Conservation (phyloP, 2,888 invertebrate genomes). For the Drosophila longiperda region DNA sequence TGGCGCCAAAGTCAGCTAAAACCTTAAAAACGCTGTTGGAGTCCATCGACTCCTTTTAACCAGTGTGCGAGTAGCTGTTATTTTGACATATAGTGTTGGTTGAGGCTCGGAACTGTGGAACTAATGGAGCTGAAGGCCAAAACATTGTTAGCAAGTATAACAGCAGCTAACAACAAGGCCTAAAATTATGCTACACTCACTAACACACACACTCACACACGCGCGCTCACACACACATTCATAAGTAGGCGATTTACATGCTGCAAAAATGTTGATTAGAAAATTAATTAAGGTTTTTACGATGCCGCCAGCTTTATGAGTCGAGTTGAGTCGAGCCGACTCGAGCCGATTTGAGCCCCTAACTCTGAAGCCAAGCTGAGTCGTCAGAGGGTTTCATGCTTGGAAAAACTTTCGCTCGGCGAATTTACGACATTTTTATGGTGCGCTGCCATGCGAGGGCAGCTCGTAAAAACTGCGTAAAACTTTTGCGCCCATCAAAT, state of each 20-base stretch:
- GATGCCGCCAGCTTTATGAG: slow-evolving; percentile 67
- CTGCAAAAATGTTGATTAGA: slow-evolving; percentile 79
- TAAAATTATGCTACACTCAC: slow-evolving; percentile 63
- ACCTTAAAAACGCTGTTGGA: slow-evolving; percentile 1
- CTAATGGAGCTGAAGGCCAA: slow-evolving; percentile 68
- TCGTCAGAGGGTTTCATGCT: slow-evolving; percentile 49
- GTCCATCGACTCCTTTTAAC: slow-evolving; percentile 3
- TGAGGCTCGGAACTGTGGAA: slow-evolving; percentile 28
- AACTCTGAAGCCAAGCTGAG: slow-evolving; percentile 34
- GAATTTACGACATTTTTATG: slow-evolving; percentile 83
- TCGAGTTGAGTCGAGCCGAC: slow-evolving; percentile 31
- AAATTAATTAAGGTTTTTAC: slow-evolving; percentile 79
- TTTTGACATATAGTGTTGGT: slow-evolving; percentile 64
- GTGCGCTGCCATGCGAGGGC: slow-evolving; percentile 79
- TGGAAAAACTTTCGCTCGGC: slow-evolving; percentile 69
- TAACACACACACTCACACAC: slow-evolving; percentile 32
- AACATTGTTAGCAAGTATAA: slow-evolving; percentile 32
- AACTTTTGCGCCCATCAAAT: slow-evolving; percentile 61
- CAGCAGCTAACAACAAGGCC: slow-evolving; percentile 41
- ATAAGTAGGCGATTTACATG: slow-evolving; percentile 78
- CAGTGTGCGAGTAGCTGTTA: slow-evolving; percentile 51
- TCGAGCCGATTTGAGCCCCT: slow-evolving; percentile 26
- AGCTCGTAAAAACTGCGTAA: slow-evolving; percentile 75
- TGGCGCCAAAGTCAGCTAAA: slow-evolving; percentile 55
- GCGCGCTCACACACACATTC: slow-evolving; percentile 31